Evolutionary conservation across 2,888 invertebrate genomes (phyloP), one percentile per base, ranked within the genome.

Genomic region (Sphaerolaimus hirsutus): DNA sequence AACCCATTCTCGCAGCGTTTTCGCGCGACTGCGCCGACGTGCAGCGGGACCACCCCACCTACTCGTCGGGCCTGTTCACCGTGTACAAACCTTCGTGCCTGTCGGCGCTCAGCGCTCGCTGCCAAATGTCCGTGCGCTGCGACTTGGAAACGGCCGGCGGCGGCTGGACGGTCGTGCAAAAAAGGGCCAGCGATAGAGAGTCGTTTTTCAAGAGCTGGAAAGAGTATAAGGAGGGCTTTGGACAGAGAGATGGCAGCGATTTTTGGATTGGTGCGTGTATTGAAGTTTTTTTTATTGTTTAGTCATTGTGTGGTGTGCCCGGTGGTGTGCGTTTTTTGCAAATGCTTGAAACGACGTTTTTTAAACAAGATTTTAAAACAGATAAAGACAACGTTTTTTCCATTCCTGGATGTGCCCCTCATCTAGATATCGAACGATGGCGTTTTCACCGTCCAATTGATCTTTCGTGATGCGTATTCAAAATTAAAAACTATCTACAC

Each of bases 111-210:
- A 40, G 40, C 23, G n/a, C n/a, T n/a, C n/a, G n/a, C n/a, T 40
- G 40, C 21, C 12, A 21, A 3, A 19, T 40, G 22, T 21, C 40
- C 7, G 40, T 40, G 19, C 5, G 5, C 17, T 50, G 32, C 54
- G 54, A 43, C 41, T 7, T 41, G n/a, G 41, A 41, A 2, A 41
- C 41, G 2, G 26, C 2, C 2, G 41, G 41, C 3, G 41, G 41
- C 3, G 41, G 41, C 5, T 41, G 41, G 41, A 41, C 41, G 2
- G 25, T 25, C n/a, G 26, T 37, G n/a, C 17, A 37, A 19, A 19
- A 40, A 23, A 14, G 40, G 3, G 23, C 40, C 5, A 40, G 21
- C 23, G 40, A 23, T 22, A 10, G 22, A 19, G 22, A 19, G 22
- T 14, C 21, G 23, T 40, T 40, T 24, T 14, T 24, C 5, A 21